These are phyloP conservation scores for Caenorhabditis sp. DNA, from an alignment of 2,888 invertebrate species.

Conservation along the genomic window DNA sequence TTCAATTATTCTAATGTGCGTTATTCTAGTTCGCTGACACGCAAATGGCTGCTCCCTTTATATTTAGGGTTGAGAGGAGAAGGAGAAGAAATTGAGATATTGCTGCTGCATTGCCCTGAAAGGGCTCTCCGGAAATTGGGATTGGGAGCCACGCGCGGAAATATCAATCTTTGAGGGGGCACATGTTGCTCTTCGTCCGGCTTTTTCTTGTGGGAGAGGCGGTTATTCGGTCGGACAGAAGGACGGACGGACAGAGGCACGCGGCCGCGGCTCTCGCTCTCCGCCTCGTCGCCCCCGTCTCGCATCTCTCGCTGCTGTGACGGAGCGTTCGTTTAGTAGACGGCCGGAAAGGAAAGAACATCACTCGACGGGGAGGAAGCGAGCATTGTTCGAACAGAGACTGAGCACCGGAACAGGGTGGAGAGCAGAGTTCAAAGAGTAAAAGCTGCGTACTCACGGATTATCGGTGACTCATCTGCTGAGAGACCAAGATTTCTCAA, in stretches of 20 bases:
- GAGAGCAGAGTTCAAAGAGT: neutral
- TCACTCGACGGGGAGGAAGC: too few relatives aligned
- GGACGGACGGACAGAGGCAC: constrained; percentile 26
- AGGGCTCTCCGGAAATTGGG: constrained; percentile 16
- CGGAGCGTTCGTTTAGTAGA: neutral
- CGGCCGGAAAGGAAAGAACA: too few relatives aligned
- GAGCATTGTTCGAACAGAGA: too few relatives aligned
- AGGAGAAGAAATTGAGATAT: neutral
- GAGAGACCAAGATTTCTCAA: too few relatives aligned
- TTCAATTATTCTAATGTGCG: constrained; percentile 12
- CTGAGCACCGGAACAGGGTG: neutral
- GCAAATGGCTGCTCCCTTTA: too few relatives aligned
- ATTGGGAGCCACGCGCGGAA: constrained; percentile 7
- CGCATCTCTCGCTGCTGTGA: neutral
- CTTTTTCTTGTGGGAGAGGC: constrained; percentile 12
- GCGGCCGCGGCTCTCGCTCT: constrained; percentile 15
- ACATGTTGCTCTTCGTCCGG: constrained; percentile 15
- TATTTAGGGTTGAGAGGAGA: neutral
- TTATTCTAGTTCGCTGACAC: neutral
- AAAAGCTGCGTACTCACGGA: too few relatives aligned
- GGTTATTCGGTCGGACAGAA: neutral
- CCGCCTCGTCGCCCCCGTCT: constrained; percentile 18
- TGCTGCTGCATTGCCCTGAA: too few relatives aligned
- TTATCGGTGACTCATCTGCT: too few relatives aligned
- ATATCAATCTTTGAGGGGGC: constrained; percentile 17